Percentiles rank a stretch among this genome's conserved stretches.
Conservation (phyloP, 2,113 vertebrate species). For the Struthio camelus region DNA sequence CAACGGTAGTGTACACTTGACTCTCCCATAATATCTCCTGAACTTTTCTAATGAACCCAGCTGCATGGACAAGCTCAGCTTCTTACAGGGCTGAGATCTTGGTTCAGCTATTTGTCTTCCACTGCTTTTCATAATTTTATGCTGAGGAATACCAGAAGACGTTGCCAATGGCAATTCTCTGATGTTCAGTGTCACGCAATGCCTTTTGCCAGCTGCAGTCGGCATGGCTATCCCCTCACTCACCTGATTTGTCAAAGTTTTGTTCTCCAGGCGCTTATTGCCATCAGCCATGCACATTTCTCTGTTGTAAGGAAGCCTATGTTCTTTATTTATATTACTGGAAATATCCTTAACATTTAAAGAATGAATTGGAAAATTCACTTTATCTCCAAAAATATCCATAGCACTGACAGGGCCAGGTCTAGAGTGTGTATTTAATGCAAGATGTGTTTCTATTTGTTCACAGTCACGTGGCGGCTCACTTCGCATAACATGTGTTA, state of each 20-base stretch:
- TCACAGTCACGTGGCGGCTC: not conserved
- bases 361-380: not conserved
- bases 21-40: conserved; percentile 81
- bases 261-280: not conserved
- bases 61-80: conserved; percentile 73
- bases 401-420: conserved; percentile 63
- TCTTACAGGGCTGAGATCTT: conserved; percentile 26
- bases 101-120: conserved; percentile 40
- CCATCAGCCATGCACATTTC: not conserved
- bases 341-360: conserved; percentile 22
- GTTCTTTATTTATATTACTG: conserved; percentile 31
- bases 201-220: not conserved
- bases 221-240: not conserved
- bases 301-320: not conserved
- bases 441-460: conserved; percentile 20
- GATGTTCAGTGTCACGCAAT: not conserved
- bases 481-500: conserved; percentile 39
- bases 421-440: conserved; percentile 48
- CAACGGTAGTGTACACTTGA: not conserved
- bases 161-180: not conserved
- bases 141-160: conserved; percentile 8
- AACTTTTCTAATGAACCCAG: conserved; percentile 90
- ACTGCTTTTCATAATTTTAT: not conserved
- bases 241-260: not conserved
- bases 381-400: conserved; percentile 55